A percentile compares a stretch with the other conserved stretches of the same genome.
Conservation (phyloP, 2,113 vertebrate genomes). For the human (Homo sapiens) region DNA sequence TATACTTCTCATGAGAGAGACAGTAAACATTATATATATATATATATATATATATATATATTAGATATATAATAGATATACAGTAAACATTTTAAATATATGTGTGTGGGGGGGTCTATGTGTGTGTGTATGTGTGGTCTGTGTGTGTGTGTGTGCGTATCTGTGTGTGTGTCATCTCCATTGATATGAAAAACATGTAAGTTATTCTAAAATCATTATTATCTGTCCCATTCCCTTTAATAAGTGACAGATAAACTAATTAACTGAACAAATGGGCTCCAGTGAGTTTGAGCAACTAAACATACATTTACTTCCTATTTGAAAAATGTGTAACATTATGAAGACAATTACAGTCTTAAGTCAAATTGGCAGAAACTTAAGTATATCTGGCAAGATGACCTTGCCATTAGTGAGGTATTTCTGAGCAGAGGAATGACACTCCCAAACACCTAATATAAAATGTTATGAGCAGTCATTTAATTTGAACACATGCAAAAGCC, state of each 20-base stretch:
- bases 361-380: background rate
- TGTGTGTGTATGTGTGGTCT: no score
- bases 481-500: background rate
- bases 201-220: background rate
- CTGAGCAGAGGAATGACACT: background rate
- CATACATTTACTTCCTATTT: background rate
- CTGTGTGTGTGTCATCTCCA: background rate
- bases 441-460: background rate
- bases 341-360: background rate
- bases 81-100: background rate
- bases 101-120: background rate
- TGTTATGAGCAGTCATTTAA: background rate
- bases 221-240: background rate
- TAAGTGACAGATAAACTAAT: background rate
- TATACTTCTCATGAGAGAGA: background rate
- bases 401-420: background rate
- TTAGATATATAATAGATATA: no score
- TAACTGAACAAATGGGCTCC: background rate
- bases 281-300: background rate
- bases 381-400: background rate
- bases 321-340: background rate
- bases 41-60: background rate
- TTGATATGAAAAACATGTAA: background rate
- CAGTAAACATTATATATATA: background rate
- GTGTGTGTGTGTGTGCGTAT: no score